phyloP scores from a whole-genome alignment of 2,797 vertebrate genomes.

The Acanthiza pusilla region DNA sequence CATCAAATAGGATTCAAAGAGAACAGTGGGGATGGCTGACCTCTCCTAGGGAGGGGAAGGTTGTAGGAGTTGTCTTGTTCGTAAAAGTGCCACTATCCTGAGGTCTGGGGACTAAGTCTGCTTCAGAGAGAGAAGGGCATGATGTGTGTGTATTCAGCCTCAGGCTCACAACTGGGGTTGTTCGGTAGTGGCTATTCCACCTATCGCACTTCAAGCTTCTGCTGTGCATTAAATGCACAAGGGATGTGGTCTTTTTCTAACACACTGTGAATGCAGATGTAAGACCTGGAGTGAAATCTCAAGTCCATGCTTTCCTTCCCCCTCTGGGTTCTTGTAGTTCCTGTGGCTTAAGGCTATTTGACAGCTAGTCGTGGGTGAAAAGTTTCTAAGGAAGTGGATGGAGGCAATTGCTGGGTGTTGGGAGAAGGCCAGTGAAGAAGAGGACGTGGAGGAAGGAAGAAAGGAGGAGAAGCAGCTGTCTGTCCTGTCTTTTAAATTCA shows the following conservation, averaged over 20 bases:
- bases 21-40: not conserved
- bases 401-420: not conserved
- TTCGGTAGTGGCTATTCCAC: not conserved
- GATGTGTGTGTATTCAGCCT: not conserved
- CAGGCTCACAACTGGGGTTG: not conserved
- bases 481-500: not conserved
- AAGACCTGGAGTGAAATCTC: not conserved
- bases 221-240: not conserved
- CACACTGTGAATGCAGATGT: not conserved
- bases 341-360: not conserved
- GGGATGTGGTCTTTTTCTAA: not conserved
- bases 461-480: not conserved
- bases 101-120: not conserved
- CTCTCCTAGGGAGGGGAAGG: not conserved
- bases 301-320: not conserved
- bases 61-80: not conserved
- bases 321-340: not conserved
- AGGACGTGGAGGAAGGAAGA: not conserved
- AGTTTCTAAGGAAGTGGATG: not conserved
- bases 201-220: not conserved
- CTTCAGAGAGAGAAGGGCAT: not conserved
- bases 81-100: rapidly evolving
- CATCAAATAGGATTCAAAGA: not conserved
- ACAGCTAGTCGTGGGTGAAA: not conserved
- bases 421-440: not conserved